Conservation (phyloP, 2,888 invertebrate genomes). For the Cantharis nigra region DNA sequence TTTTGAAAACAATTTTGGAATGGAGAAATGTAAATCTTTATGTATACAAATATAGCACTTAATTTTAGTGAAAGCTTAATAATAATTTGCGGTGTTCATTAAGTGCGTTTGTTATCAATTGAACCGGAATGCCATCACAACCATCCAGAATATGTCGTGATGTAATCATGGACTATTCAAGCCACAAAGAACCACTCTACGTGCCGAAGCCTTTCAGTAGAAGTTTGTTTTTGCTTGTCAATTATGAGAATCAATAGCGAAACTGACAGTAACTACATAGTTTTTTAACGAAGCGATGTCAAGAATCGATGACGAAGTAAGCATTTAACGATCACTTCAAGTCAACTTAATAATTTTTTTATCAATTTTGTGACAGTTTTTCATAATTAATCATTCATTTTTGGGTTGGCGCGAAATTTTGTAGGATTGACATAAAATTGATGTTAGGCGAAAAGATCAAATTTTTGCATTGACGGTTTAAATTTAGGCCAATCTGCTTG, state of each 20-base stretch:
- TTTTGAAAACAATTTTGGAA: neutral
- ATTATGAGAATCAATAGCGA: slow-evolving; percentile 15
- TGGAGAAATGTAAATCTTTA: neutral
- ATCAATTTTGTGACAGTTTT: neutral
- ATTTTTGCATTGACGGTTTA: slow-evolving; percentile 8
- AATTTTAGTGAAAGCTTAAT: slow-evolving; percentile 45
- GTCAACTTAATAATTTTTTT: neutral
- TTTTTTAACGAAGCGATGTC: slow-evolving; percentile 10
- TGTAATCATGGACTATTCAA: slow-evolving; percentile 35
- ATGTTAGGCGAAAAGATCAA: neutral
- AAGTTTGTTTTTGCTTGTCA: slow-evolving; percentile 15
- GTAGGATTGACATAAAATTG: neutral
- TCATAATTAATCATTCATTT: neutral
- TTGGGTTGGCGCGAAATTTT: neutral
- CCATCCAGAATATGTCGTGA: slow-evolving; percentile 17
- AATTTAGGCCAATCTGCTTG: slow-evolving; percentile 8
- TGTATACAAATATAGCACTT: neutral
- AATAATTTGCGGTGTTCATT: slow-evolving; percentile 54
- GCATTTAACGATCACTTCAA: neutral
- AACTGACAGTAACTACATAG: slow-evolving; percentile 11
- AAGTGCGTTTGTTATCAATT: slow-evolving; percentile 52
- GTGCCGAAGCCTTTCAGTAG: slow-evolving; percentile 10
- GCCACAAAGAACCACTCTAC: slow-evolving; percentile 18
- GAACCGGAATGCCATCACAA: slow-evolving; percentile 34
- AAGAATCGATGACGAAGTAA: slow-evolving; percentile 5